Evolutionary conservation across 2,797 vertebrate species (phyloP).

Genomic region (Phrynocephalus guinanensis): DNA sequence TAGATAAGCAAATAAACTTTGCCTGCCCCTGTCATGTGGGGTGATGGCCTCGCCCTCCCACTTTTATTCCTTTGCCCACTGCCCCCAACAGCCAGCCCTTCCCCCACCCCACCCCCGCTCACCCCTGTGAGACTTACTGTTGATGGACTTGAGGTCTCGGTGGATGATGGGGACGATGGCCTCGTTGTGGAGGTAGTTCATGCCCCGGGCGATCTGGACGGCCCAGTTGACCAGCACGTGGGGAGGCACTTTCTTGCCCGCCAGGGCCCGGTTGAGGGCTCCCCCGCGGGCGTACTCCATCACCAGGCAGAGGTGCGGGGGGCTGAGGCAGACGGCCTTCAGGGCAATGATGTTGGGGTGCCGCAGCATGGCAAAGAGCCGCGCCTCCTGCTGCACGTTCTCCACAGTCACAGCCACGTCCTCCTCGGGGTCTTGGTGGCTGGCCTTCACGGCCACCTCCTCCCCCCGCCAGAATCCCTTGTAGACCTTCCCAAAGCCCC

Average conservation of each 20-base stretch:
- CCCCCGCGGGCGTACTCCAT: slow-evolving; percentile 94
- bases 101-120: too few relatives aligned
- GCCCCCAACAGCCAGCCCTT: too few relatives aligned
- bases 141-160: slow-evolving; percentile 95
- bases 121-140: slow-evolving; percentile 84
- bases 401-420: slow-evolving; percentile 88
- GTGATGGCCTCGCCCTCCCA: not conserved
- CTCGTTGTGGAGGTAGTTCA: slow-evolving; percentile 93
- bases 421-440: slow-evolving; percentile 89
- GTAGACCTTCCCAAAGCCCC: slow-evolving; percentile 93
- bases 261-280: slow-evolving; percentile 87
- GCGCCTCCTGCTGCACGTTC: slow-evolving; percentile 89
- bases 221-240: slow-evolving; percentile 94
- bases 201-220: slow-evolving; percentile 91
- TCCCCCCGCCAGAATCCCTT: slow-evolving; percentile 85
- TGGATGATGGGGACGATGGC: slow-evolving; percentile 92
- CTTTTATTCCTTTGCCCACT: fast-evolving
- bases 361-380: slow-evolving; percentile 90
- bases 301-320: slow-evolving; percentile 91
- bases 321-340: slow-evolving; percentile 87
- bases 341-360: slow-evolving; percentile 92
- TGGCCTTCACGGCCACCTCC: slow-evolving; percentile 92
- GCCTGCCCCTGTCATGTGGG: not conserved
- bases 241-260: slow-evolving; percentile 89
- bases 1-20: too few relatives aligned